Evolutionary conservation across 1,140 invertebrate species (phyloP).

Genomic region (Penaeus japonicus): DNA sequence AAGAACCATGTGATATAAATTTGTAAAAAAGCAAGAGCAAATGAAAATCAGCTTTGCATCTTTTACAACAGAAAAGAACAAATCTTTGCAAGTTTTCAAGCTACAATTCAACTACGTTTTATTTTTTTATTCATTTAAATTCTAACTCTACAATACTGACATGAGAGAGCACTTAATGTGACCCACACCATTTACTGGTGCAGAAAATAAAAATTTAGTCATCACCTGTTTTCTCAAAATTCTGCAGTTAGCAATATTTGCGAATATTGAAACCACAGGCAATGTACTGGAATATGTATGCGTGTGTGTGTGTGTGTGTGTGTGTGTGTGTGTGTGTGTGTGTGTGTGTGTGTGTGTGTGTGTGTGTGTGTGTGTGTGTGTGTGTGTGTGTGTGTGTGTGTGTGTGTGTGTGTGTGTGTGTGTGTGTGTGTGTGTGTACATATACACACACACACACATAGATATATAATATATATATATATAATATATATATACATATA

Average conservation of each 20-base stretch:
- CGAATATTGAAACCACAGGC: neutral
- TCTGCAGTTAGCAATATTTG: neutral
- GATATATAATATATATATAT: neutral
- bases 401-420: too few species aligned
- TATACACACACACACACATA: slow-evolving; percentile 18
- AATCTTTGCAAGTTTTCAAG: neutral
- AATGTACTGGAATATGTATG: too few species aligned
- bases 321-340: too few species aligned
- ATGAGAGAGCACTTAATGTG: neutral
- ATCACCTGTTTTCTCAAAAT: neutral
- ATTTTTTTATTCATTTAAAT: neutral
- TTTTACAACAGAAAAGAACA: too few species aligned
- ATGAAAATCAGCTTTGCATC: too few species aligned
- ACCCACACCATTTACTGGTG: neutral
- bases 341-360: too few species aligned
- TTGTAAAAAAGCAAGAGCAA: too few species aligned
- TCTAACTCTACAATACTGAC: neutral
- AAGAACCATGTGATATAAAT: too few species aligned
- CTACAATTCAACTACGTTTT: neutral
- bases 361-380: too few species aligned
- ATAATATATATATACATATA: slow-evolving; percentile 12
- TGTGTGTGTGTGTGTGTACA: too few species aligned
- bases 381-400: too few species aligned
- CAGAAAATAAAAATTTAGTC: neutral
- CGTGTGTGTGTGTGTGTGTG: too few species aligned